Evolutionary conservation across 1,140 invertebrate species (phyloP), one percentile per base, ranked within the genome.

Genomic region (Gonatopus flavifemur): DNA sequence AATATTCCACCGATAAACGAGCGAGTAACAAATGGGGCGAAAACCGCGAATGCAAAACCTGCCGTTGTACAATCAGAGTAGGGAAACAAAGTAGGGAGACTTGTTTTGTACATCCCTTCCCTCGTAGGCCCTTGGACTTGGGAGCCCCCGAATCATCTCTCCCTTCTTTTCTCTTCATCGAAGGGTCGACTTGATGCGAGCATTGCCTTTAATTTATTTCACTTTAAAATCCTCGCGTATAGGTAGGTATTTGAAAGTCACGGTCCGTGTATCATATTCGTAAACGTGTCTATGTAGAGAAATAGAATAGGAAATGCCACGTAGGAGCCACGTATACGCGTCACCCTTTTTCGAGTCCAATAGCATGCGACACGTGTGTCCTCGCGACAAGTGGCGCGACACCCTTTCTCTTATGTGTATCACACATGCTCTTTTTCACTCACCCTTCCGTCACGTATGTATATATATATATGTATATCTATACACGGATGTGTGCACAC

Each of bases 311-410:
- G 42, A 56, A 60, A 60, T 20, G 44, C 32, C 53, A 42, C 44
- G 47, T 59, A 52, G 49, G 53, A 50, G 57, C n/a, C n/a, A 30
- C 32, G 31, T 22, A 21, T 4, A 10, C 24, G 39, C 42, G 57
- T 65, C 66, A 64, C 66, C 67, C 69, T 69, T 64, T 46, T 62
- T 63, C 51, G 36, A 59, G 50, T 59, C 51, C 58, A 72, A 67
- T 69, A 64, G 59, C 55, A 36, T 47, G 68, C 69, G 72, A 71
- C 70, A 76, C 73, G 70, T 74, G 73, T 70, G 66, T 62, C 62
- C 64, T 63, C 67, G 62, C 66, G 70, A 72, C 70, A 76, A 74
- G 72, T 76, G 73, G 64, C 66, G 58, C 69, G 63, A 65, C 67
- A 67, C 61, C 48, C 60, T 54, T 47, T 44, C 33, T 37, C 32